phyloP scores from a whole-genome alignment of 2,888 invertebrate species.

The Cheilosia urbana region DNA sequence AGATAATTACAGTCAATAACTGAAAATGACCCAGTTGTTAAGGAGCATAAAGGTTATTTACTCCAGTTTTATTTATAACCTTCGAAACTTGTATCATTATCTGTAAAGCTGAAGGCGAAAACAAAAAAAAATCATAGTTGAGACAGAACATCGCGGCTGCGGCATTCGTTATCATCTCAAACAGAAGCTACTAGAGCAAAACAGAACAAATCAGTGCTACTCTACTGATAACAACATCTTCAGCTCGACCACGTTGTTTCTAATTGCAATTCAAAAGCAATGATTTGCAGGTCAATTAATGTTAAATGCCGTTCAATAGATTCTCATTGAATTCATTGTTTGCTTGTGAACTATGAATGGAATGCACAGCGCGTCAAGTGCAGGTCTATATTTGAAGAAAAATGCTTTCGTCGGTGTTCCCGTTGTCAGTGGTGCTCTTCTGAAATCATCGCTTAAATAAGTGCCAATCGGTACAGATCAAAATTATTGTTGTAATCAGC shows the following conservation, averaged over 20 bases:
- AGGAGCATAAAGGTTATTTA: constrained; percentile 34
- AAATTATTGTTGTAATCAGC: constrained; percentile 24
- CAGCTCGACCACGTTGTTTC: constrained; percentile 14
- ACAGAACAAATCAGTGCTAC: neutral
- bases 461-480: constrained; percentile 18
- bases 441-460: constrained; percentile 60
- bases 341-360: constrained; percentile 35
- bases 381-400: constrained; percentile 34
- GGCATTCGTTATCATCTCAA: constrained; percentile 37
- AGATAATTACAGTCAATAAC: constrained; percentile 5
- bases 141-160: constrained; percentile 3
- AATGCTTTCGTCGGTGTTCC: constrained; percentile 14
- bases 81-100: constrained; percentile 4
- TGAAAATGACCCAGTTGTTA: neutral
- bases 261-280: constrained; percentile 15
- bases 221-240: constrained; percentile 37
- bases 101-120: constrained; percentile 4
- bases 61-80: constrained; percentile 28
- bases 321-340: constrained; percentile 26
- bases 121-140: constrained; percentile 24
- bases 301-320: constrained; percentile 52
- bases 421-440: constrained; percentile 1
- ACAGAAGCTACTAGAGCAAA: constrained; percentile 19
- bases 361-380: constrained; percentile 55
- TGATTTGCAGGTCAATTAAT: constrained; percentile 60